These are phyloP conservation scores for Frankliniella fusca DNA, from an alignment of 2,888 invertebrate genomes.

Conservation along the genomic window DNA sequence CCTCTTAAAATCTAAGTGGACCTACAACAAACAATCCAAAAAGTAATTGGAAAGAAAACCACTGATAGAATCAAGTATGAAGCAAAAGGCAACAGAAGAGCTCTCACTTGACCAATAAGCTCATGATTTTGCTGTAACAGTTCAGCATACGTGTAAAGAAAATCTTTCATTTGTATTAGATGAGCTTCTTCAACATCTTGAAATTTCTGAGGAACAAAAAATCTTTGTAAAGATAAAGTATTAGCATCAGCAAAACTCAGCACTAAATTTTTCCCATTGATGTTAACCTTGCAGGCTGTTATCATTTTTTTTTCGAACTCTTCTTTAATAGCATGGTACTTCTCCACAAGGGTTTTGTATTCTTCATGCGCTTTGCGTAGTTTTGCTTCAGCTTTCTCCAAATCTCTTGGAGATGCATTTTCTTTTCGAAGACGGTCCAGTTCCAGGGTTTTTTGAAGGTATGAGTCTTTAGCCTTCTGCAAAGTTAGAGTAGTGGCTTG, in stretches of 20 bases:
- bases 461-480: constrained; percentile 89
- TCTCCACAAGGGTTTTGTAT: constrained; percentile 84
- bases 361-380: constrained; percentile 93
- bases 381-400: constrained; percentile 90
- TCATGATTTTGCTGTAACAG: constrained; percentile 85
- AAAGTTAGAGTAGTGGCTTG: constrained; percentile 83
- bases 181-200: constrained; percentile 93
- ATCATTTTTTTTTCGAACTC: constrained; percentile 97
- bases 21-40: constrained; percentile 48
- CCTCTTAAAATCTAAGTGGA: constrained; percentile 88
- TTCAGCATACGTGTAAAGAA: constrained; percentile 82
- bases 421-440: constrained; percentile 86
- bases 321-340: constrained; percentile 83
- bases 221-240: neutral
- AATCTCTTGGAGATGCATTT: constrained; percentile 82
- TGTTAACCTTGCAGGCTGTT: constrained; percentile 71
- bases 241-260: neutral
- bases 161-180: constrained; percentile 90
- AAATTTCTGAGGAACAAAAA: constrained; percentile 61
- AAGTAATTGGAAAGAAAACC: constrained; percentile 28
- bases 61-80: constrained; percentile 22
- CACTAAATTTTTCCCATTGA: neutral
- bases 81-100: constrained; percentile 19
- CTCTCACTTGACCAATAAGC: constrained; percentile 70
- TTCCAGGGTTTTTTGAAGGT: constrained; percentile 79